Conservation (phyloP, 2,797 vertebrate genomes). For the Potorous gilbertii region DNA sequence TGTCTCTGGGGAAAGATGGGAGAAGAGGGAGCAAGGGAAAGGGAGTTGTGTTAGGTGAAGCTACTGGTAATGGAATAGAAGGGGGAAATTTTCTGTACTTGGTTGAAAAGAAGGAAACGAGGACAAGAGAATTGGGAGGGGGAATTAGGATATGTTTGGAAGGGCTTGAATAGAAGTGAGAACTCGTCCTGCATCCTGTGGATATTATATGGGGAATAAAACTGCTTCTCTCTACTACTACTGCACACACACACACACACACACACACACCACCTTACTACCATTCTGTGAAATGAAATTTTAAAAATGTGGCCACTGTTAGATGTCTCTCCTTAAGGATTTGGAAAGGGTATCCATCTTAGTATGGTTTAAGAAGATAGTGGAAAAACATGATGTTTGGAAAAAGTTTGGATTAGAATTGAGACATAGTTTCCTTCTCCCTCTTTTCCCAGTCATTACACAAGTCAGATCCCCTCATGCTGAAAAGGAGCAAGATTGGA, state of each 20-base stretch:
- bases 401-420: not conserved
- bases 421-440: not conserved
- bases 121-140: not conserved
- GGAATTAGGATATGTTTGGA: not conserved
- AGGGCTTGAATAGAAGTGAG: not conserved
- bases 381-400: not conserved
- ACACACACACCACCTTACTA: not conserved
- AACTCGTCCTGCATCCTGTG: not conserved
- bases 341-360: not conserved
- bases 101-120: not conserved
- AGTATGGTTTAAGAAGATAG: not conserved
- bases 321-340: not conserved
- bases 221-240: not conserved
- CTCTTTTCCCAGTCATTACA: not conserved
- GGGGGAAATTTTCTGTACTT: not conserved
- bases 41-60: not conserved
- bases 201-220: not conserved
- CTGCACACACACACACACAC: no score
- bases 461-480: not conserved
- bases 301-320: not conserved
- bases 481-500: not conserved
- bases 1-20: not conserved
- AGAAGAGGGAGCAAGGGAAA: not conserved
- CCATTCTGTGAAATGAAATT: not conserved
- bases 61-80: not conserved